Evolutionary conservation across 1,140 invertebrate species (phyloP), one percentile per base, ranked within the genome.

Genomic region (Capitella teleta): DNA sequence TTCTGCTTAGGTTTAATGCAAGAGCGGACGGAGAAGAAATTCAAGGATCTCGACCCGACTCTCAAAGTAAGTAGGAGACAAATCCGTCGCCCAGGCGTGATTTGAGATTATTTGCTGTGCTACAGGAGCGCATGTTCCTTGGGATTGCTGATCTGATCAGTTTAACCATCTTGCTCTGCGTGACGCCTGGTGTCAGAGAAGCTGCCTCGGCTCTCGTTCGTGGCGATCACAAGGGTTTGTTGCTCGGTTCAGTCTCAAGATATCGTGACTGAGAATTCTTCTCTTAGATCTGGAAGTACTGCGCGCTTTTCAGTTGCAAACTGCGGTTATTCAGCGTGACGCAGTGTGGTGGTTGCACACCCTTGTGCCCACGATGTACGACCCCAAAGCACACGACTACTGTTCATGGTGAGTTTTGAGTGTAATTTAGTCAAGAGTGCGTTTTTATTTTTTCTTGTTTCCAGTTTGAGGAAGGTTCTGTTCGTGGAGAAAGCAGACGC

Each of bases 281-380:
- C 23, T 56, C 48, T n/a, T 54, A 69, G 67, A 71, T 49, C 36
- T 65, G 14, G 70, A 67, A 36, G 56, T 63, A 8, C 49, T 84
- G 1, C 69, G 80, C 36, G 78, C 78, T 26, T 84, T 82, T 66
- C 83, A 85, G 53, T 74, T 76, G 21, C 73, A 81, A 57, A 81
- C 88, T 25, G 78, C 84, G 5, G 79, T 78, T 26, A 87, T 93
- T 44, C 86, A 93, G 67, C 70, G 82, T 51, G 85, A 90, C 61
- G 78, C 82, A 4, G 76, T 91, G 0, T 80, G 77, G 55, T 97
- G 92, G 91, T 72, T 96, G 53, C 82, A 89, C 50, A 82, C 84
- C 52, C 77, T 79, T 8, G 87, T 86, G 8, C 77, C 82, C 28
- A 79, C 80, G 45, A 73, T 85, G 32, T 89, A 85, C 66, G 78